Evolutionary conservation across 2,888 invertebrate species (phyloP).

Genomic region (Tachina grossa): DNA sequence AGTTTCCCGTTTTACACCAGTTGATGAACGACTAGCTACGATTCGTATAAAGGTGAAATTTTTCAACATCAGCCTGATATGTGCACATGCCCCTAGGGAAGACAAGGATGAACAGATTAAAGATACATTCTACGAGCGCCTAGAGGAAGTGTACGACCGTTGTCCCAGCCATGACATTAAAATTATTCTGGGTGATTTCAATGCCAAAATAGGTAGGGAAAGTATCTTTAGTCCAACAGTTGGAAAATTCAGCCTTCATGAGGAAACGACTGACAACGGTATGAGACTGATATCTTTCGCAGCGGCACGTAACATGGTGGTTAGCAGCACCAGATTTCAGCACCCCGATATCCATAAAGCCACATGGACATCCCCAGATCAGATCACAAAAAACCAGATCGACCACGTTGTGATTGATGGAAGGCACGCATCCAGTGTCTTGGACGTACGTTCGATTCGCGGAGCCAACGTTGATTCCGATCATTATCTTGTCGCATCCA

Average conservation of each 20-base stretch:
- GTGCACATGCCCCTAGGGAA: constrained; percentile 2
- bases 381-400: not conserved
- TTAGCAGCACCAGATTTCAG: not conserved
- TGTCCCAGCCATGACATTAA: not conserved
- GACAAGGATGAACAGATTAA: not conserved
- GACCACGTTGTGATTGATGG: not conserved
- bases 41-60: not conserved
- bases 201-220: not conserved
- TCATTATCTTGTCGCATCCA: not conserved
- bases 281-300: too few relatives aligned
- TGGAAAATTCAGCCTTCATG: not conserved
- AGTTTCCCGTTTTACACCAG: not conserved
- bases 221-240: not conserved
- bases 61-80: constrained; percentile 7
- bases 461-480: not conserved
- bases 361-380: not conserved
- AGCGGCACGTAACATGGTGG: not conserved
- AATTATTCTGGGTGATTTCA: not conserved
- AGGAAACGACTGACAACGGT: not conserved
- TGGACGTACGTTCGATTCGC: not conserved
- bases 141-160: not conserved
- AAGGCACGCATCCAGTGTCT: not conserved
- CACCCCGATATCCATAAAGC: not conserved
- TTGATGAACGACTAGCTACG: not conserved
- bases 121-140: not conserved